Conservation (phyloP, 2,797 vertebrate genomes). For the Pantherophis alleghaniensis region DNA sequence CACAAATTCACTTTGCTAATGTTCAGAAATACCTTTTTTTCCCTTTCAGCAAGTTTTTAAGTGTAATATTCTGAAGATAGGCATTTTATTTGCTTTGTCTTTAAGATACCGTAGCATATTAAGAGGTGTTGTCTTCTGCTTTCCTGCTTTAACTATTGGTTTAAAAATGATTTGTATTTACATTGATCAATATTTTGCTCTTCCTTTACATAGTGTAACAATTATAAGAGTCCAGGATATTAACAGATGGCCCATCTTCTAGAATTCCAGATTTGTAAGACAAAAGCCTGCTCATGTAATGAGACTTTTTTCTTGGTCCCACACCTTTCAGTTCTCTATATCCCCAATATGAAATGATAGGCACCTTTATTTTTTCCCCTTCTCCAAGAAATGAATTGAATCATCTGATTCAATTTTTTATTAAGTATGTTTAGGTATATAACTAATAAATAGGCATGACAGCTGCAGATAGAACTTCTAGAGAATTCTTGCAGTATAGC, state of each 20-base stretch:
- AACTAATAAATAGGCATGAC: background rate
- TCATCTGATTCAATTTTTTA: background rate
- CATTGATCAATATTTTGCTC: background rate
- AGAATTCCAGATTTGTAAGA: background rate
- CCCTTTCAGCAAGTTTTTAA: background rate
- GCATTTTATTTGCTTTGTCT: background rate
- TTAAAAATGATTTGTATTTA: background rate
- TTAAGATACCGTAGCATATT: background rate
- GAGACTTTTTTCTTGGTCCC: background rate
- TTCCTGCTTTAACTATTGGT: background rate
- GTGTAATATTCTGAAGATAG: background rate
- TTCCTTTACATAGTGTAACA: background rate
- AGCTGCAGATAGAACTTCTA: background rate
- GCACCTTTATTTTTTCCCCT: background rate
- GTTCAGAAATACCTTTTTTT: background rate
- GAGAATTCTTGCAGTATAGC: background rate
- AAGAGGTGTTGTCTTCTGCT: background rate
- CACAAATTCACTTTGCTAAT: background rate
- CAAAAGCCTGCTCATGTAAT: background rate
- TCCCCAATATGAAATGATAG: background rate
- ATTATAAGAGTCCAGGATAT: background rate
- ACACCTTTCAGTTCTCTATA: background rate
- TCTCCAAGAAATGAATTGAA: background rate
- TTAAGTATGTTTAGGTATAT: background rate
- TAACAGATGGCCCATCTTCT: background rate